These are phyloP conservation scores for Cheirogaleus medius DNA, from an alignment of 2,113 vertebrate species.

Conservation along the genomic window DNA sequence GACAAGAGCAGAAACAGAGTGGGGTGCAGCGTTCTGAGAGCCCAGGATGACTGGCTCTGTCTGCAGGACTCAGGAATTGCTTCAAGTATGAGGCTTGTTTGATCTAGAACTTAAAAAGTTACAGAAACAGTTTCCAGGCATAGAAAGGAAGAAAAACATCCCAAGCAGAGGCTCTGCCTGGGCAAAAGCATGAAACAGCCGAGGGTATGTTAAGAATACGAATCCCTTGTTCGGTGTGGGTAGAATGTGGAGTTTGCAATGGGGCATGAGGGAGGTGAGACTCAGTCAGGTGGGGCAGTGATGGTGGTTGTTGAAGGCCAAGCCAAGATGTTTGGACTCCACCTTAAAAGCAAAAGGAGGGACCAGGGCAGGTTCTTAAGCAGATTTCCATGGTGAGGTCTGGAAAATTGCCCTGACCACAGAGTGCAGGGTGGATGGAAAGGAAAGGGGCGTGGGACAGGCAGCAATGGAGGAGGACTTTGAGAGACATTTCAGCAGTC, in stretches of 20 bases:
- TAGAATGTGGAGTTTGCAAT: background rate
- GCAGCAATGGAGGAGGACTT: background rate
- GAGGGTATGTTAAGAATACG: background rate
- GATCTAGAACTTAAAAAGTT: background rate
- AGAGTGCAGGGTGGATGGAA: background rate
- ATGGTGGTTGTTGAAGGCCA: background rate
- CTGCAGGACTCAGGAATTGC: background rate
- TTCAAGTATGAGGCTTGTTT: background rate
- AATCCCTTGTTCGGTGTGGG: background rate
- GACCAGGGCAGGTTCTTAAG: background rate
- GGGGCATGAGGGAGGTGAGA: background rate
- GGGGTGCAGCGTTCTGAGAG: fast-evolving
- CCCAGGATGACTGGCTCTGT: fast-evolving
- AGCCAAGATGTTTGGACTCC: background rate
- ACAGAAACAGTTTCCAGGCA: background rate
- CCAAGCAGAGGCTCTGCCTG: background rate
- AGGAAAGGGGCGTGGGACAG: background rate
- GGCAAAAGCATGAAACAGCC: background rate
- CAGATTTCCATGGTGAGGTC: background rate
- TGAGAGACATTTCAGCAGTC: background rate
- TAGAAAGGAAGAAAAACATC: background rate
- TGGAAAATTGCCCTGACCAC: background rate
- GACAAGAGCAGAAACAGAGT: background rate
- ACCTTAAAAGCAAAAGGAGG: background rate
- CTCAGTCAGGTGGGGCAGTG: background rate